Evolutionary conservation across 37 sponge, comb jelly and placozoan genomes (phyloP).

Genomic region (Oopsacas minuta): DNA sequence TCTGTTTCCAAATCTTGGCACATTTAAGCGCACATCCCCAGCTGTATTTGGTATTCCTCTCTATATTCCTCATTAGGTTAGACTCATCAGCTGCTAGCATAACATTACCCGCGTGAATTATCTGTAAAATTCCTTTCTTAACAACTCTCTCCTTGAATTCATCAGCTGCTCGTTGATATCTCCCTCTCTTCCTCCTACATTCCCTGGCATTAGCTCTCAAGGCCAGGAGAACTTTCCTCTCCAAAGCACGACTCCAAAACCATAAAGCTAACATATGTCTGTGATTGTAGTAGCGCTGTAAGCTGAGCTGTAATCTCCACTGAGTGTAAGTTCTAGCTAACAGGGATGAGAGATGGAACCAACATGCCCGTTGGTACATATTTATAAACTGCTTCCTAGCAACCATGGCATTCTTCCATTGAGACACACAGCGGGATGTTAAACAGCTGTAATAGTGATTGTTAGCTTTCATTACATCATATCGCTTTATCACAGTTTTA

Average conservation of each 20-base stretch:
- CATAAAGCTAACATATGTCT: neutral
- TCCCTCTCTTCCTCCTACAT: neutral
- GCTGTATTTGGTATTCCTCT: neutral
- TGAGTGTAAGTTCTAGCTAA: constrained; percentile 15
- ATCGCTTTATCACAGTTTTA: constrained; percentile 1
- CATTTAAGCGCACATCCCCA: neutral
- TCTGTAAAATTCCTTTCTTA: neutral
- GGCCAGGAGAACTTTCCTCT: neutral
- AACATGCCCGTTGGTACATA: neutral
- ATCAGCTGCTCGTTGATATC: neutral
- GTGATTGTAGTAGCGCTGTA: neutral
- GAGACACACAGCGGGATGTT: neutral
- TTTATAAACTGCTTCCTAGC: neutral
- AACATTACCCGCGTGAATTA: neutral
- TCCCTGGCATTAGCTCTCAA: neutral
- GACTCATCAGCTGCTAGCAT: neutral
- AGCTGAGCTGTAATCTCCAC: neutral
- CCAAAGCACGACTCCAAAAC: neutral
- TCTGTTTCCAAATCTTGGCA: neutral
- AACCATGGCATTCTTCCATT: neutral
- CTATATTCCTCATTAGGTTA: neutral
- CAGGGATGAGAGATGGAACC: neutral
- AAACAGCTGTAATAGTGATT: neutral
- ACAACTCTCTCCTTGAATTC: neutral
- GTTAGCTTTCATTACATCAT: neutral